Evolutionary conservation across 2,888 invertebrate species (phyloP), one percentile per base, ranked within the genome.

Genomic region (Ormia ochracea): DNA sequence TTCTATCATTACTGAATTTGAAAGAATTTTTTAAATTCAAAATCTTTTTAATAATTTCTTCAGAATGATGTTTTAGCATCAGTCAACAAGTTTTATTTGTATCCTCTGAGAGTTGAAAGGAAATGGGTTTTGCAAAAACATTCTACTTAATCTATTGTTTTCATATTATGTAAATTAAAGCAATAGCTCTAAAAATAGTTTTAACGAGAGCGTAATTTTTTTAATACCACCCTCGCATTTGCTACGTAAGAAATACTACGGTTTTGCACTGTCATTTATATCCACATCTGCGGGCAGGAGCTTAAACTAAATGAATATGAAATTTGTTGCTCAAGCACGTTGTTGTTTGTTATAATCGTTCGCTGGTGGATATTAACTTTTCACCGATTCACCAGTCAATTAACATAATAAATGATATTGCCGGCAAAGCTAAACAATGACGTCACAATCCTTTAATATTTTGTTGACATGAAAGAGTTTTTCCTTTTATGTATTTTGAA

Each of bases 331-430:
- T 61, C 9, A 45, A 6, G 7, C 50, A 23, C 38, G 50, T 56
- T 45, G 45, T 17, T 50, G 26, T 28, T n/a, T 31, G 12, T 23
- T 23, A n/a, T 48, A 26, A 23, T 23, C 19, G 26, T n/a, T n/a
- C 26, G 26, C 0, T 21, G 5, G 31, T 68, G 43, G 56, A 4
- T 5, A 10, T 56, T 26, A 17, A 43, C 12, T 58, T 33, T 52
- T 26, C 38, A 59, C 21, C 65, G 78, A 74, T 74, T 74, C 74
- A 52, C 43, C 26, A 74, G 69, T 70, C 70, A 79, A 79, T 79
- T 79, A 74, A 74, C 78, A 79, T 79, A 79, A 59, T 79, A 74
- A 74, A 79, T 79, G 78, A 59, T 78, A 19, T 38, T 23, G 23
- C 26, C 41, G 63, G 36, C 59, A 17, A 28, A 43, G 31, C 10